Conservation (phyloP, 1,140 invertebrate genomes). For the Globodera ellingtonae region DNA sequence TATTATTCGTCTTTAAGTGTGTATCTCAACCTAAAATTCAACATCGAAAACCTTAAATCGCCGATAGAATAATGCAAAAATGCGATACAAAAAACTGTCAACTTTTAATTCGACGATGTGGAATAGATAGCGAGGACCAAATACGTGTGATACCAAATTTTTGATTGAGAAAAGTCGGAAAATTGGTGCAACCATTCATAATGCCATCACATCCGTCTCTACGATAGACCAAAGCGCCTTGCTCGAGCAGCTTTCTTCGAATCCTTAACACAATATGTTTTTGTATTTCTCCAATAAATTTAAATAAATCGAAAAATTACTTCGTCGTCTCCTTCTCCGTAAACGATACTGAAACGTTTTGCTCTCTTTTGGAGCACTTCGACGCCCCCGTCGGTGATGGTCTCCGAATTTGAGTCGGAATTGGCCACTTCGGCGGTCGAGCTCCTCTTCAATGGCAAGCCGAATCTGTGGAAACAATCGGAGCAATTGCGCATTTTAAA, state of each 20-base stretch:
- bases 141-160: background rate
- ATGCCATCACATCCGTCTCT: conserved; percentile 6
- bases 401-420: background rate
- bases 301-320: background rate
- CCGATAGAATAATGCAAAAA: too few relatives aligned
- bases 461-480: background rate
- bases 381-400: background rate
- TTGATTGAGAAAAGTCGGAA: background rate
- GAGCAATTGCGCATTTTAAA: too few relatives aligned
- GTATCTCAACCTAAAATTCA: too few relatives aligned
- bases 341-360: conserved; percentile 26
- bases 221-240: conserved; percentile 23
- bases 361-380: conserved; percentile 30
- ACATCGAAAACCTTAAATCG: too few relatives aligned
- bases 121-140: background rate
- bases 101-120: too few relatives aligned
- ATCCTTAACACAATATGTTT: conserved; percentile 4
- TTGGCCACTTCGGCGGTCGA: background rate
- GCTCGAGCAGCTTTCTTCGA: conserved; percentile 28
- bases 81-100: too few relatives aligned
- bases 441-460: conserved; percentile 21
- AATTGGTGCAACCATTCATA: background rate
- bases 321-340: background rate
- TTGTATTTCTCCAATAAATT: background rate
- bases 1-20: too few relatives aligned